Conservation (phyloP, 2,888 invertebrate species). For the Galeopsomyia nigrocyanea region DNA sequence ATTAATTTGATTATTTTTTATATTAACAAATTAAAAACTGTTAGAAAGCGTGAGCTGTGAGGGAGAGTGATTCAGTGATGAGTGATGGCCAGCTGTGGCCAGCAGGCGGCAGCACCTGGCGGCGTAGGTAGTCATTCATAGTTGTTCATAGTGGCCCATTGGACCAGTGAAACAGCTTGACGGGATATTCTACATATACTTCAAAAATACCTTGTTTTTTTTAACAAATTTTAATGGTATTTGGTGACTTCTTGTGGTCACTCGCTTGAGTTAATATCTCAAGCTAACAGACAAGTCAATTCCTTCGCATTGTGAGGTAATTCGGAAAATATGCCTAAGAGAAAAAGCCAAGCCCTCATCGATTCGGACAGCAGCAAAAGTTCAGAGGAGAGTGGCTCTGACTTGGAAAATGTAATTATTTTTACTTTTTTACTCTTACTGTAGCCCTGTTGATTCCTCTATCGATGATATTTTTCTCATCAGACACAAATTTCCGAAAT, state of each 20-base stretch:
- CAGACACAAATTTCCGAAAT: too few relatives aligned
- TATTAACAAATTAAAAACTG: too few relatives aligned
- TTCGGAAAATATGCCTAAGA: constrained; percentile 78
- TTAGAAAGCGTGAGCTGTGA: too few relatives aligned
- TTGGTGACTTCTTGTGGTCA: neutral
- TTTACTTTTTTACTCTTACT: neutral
- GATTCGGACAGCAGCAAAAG: constrained; percentile 86
- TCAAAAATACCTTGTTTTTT: constrained; percentile 4
- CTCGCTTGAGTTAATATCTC: neutral
- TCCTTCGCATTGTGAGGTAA: neutral
- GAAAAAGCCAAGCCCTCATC: constrained; percentile 85
- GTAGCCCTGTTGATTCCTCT: too few relatives aligned
- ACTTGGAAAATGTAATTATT: constrained; percentile 85
- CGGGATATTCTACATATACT: neutral
- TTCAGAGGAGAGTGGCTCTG: constrained; percentile 79
- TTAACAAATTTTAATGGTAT: constrained; percentile 1
- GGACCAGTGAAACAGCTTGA: too few relatives aligned
- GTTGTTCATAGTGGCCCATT: too few relatives aligned
- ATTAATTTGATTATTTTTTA: too few relatives aligned
- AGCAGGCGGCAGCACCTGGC: too few relatives aligned
- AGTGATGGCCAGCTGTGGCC: too few relatives aligned
- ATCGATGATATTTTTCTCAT: too few relatives aligned
- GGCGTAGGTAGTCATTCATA: too few relatives aligned
- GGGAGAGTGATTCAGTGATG: too few relatives aligned
- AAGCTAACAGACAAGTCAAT: constrained; percentile 1